Evolutionary conservation across 1,140 invertebrate species (phyloP).

Genomic region (Musca domestica): DNA sequence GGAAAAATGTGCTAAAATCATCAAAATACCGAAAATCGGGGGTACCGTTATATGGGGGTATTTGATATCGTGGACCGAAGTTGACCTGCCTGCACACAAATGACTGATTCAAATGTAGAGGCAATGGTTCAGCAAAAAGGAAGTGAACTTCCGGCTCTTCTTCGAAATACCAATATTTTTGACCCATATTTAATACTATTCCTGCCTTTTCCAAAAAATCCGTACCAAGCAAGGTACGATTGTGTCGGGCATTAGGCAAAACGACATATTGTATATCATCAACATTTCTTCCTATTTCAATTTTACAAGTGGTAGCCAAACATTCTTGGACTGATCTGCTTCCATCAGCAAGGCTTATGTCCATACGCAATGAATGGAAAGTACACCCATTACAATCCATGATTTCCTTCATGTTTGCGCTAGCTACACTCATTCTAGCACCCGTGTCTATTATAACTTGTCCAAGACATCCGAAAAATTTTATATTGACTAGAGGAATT

Average conservation of each 20-base stretch:
- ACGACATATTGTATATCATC: neutral
- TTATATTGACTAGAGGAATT: conserved; percentile 6
- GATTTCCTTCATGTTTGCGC: conserved; percentile 9
- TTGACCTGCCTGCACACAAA: no score
- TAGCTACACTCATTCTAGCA: conserved; percentile 19
- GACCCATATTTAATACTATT: neutral
- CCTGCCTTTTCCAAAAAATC: neutral
- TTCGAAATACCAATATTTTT: neutral
- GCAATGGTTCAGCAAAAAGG: neutral
- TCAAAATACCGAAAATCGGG: no score
- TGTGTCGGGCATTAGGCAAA: neutral
- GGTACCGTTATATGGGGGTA: no score
- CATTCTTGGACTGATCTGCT: neutral
- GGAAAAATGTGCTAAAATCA: no score
- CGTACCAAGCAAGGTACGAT: neutral
- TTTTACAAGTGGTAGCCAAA: neutral
- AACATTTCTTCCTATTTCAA: no score
- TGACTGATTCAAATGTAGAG: no score
- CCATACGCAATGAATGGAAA: neutral
- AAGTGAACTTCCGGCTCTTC: neutral
- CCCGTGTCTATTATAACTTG: conserved; percentile 19
- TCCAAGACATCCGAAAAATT: neutral
- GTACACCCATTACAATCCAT: no score
- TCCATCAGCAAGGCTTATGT: neutral
- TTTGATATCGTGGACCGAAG: no score